Base-by-base conservation (phyloP, 1,140 invertebrate genomes). In the Drosophila saltans region DNA sequence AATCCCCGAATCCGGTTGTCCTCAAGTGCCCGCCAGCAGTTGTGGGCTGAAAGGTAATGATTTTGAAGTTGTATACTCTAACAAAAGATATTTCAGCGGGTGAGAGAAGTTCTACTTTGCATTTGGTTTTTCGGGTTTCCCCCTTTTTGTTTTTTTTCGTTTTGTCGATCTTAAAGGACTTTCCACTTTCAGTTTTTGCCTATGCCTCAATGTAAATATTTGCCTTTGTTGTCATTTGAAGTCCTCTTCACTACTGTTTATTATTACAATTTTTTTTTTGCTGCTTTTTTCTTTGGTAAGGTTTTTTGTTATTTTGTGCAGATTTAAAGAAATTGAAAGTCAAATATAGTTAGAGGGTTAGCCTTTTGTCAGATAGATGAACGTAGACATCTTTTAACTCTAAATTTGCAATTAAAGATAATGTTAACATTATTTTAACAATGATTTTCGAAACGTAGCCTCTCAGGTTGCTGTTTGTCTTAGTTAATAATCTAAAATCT, bases 181-280 rank as follows among this genome's bases (percentile, higher is more conserved):
- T 63, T 30, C 7, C n/a, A 63, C 39, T 69, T n/a, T 61, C 39
- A 45, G 58, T 60, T 64, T 60, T 30, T 61, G 45, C 67, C 63
- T 45, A 65, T 83, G 75, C 75, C 66, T 80, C 80, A 88, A 78
- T 80, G 84, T 89, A 88, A 88, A 88, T 89, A 88, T 88, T 86
- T 83, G 68, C 56, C 65, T 80, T 88, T 79, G 81, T 88, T 88
- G 83, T 89, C 84, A 88, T 86, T 89, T 88, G 65, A 89, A 88
- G 84, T 60, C 66, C 70, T 72, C 80, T 77, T 66, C 66, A 48
- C 48, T 67, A 70, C 62, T 83, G 80, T 74, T 73, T 64, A 75
- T 81, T 86, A 86, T 86, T 69, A 10, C 45, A 71, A 40, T 61
- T 30, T 30, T 30, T 30, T 45, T 65, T 63, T 65, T 61, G 55